phyloP scores from a whole-genome alignment of 35 echinoderm and acorn worm genomes.

The Apostichopus californicus region DNA sequence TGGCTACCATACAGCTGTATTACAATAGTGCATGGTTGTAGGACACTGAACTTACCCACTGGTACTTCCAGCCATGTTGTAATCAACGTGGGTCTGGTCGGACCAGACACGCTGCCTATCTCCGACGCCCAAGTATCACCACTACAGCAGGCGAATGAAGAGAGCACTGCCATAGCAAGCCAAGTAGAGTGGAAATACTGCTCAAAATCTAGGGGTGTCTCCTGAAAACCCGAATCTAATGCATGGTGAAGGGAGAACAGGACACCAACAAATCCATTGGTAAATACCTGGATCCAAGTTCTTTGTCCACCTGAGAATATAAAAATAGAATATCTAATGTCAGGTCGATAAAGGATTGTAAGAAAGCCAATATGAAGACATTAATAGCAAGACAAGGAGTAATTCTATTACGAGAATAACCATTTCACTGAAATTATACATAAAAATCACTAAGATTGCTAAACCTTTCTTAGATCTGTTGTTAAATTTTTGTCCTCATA shows the following conservation, averaged over 20 bases:
- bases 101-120: slow-evolving; percentile 83
- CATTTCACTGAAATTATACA: too few relatives aligned
- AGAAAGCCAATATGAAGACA: too few relatives aligned
- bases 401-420: too few relatives aligned
- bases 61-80: slow-evolving; percentile 79
- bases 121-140: slow-evolving; percentile 96
- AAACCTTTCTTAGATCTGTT: too few relatives aligned
- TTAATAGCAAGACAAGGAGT: too few relatives aligned
- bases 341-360: background rate
- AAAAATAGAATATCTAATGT: background rate
- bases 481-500: too few relatives aligned
- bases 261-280: slow-evolving; percentile 82
- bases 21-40: too few relatives aligned
- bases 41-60: slow-evolving; percentile 58
- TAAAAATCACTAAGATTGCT: too few relatives aligned
- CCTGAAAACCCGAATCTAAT: slow-evolving; percentile 76
- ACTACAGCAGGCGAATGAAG: slow-evolving; percentile 76
- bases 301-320: slow-evolving; percentile 79
- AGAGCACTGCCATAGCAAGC: slow-evolving; percentile 71
- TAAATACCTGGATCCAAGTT: slow-evolving; percentile 85
- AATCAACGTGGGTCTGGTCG: slow-evolving; percentile 60
- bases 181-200: slow-evolving; percentile 75
- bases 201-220: slow-evolving; percentile 65
- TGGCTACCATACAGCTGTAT: too few relatives aligned
- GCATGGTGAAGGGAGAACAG: slow-evolving; percentile 65